phyloP scores from a whole-genome alignment of 2,113 vertebrate genomes.

The Brachypodius melanocephalos region DNA sequence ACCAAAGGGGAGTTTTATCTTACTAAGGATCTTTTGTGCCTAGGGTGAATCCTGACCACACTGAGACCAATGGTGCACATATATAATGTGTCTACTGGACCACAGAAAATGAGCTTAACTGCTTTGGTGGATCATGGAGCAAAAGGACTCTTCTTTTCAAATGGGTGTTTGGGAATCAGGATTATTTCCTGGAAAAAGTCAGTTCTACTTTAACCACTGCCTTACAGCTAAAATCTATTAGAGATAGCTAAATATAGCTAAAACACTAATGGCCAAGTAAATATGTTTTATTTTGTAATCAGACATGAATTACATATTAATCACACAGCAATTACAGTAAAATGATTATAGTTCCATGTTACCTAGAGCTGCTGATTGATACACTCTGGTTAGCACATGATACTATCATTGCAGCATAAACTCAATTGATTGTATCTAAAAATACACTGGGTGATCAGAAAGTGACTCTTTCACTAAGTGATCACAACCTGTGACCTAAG shows the following conservation, averaged over 20 bases:
- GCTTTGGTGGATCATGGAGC: background rate
- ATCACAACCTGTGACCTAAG: background rate
- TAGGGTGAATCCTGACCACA: background rate
- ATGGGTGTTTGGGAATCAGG: background rate
- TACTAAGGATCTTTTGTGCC: background rate
- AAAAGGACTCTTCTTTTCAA: background rate
- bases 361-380: background rate
- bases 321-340: background rate
- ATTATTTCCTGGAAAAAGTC: background rate
- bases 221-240: background rate
- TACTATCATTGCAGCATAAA: background rate
- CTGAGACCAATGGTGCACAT: background rate
- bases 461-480: background rate
- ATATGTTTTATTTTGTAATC: background rate
- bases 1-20: background rate
- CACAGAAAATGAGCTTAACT: background rate
- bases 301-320: background rate
- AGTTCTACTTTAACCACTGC: background rate
- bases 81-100: background rate
- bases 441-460: background rate
- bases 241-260: background rate
- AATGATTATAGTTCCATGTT: background rate
- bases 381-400: background rate
- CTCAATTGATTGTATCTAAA: background rate
- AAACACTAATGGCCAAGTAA: background rate